Conservation (phyloP, 2,888 invertebrate genomes). For the Chymomyza amoena region DNA sequence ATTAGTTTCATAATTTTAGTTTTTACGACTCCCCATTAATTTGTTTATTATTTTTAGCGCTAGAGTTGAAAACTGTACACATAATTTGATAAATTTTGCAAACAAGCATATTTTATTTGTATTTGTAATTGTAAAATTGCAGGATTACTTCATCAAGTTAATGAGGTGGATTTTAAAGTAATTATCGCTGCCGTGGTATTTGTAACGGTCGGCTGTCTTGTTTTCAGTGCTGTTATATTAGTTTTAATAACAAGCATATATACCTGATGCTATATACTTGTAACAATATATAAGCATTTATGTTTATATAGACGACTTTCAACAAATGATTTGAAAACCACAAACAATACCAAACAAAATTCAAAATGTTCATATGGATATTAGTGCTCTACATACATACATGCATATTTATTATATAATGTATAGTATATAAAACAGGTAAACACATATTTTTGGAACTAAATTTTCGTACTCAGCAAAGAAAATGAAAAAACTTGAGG, state of each 20-base stretch:
- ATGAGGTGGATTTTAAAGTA: conserved; percentile 79
- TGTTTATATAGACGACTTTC: not conserved
- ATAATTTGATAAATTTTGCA: conserved; percentile 25
- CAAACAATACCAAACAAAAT: not conserved
- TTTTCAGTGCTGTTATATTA: conserved; percentile 67
- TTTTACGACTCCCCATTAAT: conserved; percentile 18
- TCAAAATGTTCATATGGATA: not conserved
- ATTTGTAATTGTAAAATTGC: conserved; percentile 74
- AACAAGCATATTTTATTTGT: conserved; percentile 42
- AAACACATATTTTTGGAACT: too few species aligned
- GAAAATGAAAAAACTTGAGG: too few species aligned
- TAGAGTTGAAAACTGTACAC: conserved; percentile 14
- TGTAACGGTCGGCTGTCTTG: conserved; percentile 69
- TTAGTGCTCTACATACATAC: not conserved
- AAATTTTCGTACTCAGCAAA: too few species aligned
- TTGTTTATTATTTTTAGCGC: conserved; percentile 22
- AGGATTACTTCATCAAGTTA: conserved; percentile 79
- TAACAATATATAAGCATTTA: not conserved
- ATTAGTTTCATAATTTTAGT: not conserved
- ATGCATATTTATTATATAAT: not conserved
- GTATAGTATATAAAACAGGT: too few species aligned
- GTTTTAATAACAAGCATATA: conserved; percentile 57
- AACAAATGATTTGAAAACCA: not conserved
- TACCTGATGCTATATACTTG: conserved; percentile 25
- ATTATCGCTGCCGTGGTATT: conserved; percentile 74